phyloP scores from a whole-genome alignment of 2,113 vertebrate genomes.

The Mobula hypostoma region DNA sequence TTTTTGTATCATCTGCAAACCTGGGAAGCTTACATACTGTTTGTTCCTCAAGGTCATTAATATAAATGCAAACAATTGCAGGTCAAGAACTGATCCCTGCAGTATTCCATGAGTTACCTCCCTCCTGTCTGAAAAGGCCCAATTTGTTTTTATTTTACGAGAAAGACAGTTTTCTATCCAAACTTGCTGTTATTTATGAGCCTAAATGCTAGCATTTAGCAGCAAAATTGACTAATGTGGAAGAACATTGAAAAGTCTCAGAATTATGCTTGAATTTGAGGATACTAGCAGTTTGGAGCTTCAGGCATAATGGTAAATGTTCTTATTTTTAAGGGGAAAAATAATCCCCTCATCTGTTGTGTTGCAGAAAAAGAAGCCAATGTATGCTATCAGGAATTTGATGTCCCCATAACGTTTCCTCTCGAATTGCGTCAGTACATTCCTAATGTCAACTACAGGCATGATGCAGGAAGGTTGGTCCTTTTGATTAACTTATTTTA shows the following conservation, averaged over 20 bases:
- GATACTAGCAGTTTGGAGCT: neutral
- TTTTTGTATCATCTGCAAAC: no score
- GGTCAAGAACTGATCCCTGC: no score
- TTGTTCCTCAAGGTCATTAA: no score
- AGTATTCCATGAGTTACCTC: no score
- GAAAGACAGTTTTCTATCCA: no score
- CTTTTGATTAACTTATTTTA: neutral
- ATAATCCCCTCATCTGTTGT: neutral
- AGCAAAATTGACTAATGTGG: no score
- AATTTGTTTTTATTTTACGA: no score
- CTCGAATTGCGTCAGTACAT: constrained; percentile 77
- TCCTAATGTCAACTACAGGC: constrained; percentile 77
- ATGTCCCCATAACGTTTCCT: constrained; percentile 74
- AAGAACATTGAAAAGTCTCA: neutral
- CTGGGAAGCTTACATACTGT: no score
- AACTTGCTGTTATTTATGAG: no score
- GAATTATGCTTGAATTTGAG: neutral
- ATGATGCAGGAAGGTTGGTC: constrained; percentile 57
- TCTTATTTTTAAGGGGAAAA: neutral
- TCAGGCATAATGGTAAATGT: neutral
- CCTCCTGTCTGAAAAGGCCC: no score
- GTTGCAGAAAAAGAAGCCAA: constrained; percentile 71
- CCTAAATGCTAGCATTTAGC: no score
- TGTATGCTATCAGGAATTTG: constrained; percentile 88
- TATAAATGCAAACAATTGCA: no score